These are phyloP conservation scores for Bugulina stolonifera DNA, from an alignment of 2,888 invertebrate genomes.

Conservation along the genomic window DNA sequence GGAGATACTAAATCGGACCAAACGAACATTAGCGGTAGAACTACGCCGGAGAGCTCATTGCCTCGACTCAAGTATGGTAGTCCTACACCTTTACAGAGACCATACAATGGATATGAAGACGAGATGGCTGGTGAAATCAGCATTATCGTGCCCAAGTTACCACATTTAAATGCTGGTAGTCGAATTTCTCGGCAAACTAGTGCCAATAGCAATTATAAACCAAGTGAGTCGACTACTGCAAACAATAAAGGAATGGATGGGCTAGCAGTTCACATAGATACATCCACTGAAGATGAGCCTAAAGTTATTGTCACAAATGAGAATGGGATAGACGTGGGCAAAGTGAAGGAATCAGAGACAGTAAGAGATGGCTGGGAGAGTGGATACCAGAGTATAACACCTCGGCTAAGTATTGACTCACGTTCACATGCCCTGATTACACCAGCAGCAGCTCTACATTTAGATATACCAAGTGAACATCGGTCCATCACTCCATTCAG, in stretches of 20 bases:
- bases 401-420: constrained; percentile 18
- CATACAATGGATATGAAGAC: neutral
- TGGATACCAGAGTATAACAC: constrained; percentile 14
- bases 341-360: neutral
- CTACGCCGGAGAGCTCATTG: neutral
- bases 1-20: neutral
- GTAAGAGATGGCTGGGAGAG: constrained; percentile 20
- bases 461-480: constrained; percentile 12
- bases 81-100: neutral
- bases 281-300: constrained; percentile 10
- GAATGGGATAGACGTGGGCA: neutral
- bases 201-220: too few species aligned
- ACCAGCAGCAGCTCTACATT: neutral
- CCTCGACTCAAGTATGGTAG: neutral
- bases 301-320: constrained; percentile 9
- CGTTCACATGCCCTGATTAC: neutral
- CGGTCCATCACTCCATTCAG: constrained; percentile 10
- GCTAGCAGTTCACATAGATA: neutral
- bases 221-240: neutral
- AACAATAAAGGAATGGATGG: neutral
- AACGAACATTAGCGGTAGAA: neutral
- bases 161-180: neutral
- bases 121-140: constrained; percentile 2
- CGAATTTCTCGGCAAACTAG: neutral
- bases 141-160: constrained; percentile 13